Percentiles rank a stretch among this genome's conserved stretches.
These are phyloP conservation scores for Neotoxoptera formosana DNA, from an alignment of 1,140 invertebrate genomes.

Conservation along the genomic window DNA sequence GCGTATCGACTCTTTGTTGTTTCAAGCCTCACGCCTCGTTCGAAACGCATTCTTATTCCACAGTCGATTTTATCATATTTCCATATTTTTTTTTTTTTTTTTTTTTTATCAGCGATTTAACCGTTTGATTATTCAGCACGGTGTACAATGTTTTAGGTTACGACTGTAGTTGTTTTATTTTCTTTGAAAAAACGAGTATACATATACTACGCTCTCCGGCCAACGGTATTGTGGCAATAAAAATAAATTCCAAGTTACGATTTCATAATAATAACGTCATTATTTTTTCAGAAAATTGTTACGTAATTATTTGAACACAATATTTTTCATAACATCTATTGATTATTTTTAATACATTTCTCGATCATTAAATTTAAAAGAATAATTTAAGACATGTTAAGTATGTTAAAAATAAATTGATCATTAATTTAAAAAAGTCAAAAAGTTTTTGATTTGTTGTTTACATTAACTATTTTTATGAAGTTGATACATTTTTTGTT, in stretches of 20 bases:
- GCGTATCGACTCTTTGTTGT: background rate
- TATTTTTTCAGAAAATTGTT: background rate
- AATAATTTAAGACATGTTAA: background rate
- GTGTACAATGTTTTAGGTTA: background rate
- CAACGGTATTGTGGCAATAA: background rate
- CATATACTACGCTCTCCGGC: too few relatives aligned
- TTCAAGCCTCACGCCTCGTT: background rate
- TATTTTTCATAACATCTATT: background rate
- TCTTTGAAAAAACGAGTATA: background rate
- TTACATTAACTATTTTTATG: background rate
- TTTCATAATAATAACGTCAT: background rate
- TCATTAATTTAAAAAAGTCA: background rate
- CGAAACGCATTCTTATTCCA: background rate
- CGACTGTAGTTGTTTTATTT: background rate
- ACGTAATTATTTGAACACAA: background rate
- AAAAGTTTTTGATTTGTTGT: background rate
- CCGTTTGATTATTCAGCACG: background rate
- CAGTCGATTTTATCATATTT: background rate
- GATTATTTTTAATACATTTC: background rate
- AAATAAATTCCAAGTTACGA: background rate
- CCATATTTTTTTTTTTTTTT: too few relatives aligned
- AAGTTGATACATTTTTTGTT: background rate
- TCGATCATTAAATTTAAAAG: background rate
- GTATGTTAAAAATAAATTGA: background rate
- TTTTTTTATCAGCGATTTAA: background rate